Percentiles rank a stretch among this genome's conserved stretches.
Evolutionary conservation across 1,140 invertebrate genomes (phyloP).

Genomic region (Drosophila kanapiae): DNA sequence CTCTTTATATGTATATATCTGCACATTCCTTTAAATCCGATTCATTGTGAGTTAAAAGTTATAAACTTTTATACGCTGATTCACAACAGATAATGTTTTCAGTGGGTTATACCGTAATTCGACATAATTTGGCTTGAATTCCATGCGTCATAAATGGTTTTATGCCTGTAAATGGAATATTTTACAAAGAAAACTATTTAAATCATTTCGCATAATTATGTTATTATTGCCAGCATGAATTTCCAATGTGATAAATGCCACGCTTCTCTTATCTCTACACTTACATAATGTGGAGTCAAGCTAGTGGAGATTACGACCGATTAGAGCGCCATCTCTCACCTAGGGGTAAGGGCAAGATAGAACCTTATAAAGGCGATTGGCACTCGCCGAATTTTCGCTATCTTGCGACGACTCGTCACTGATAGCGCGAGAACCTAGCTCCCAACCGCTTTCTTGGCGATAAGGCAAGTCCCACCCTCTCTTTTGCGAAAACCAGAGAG

Average conservation of each 20-base stretch:
- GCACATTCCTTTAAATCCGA: neutral
- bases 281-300: conserved; percentile 18
- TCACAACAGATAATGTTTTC: conserved; percentile 3
- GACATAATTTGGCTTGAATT: neutral
- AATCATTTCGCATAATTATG: conserved; percentile 4
- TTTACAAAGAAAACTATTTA: neutral
- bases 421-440: conserved; percentile 20
- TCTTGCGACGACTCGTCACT: conserved; percentile 34
- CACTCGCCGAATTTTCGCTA: conserved; percentile 42
- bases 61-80: conserved; percentile 4
- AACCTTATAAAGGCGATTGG: conserved; percentile 19
- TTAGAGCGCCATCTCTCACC: conserved; percentile 2
- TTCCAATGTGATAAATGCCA: neutral
- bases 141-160: conserved; percentile 22
- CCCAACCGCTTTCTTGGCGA: conserved; percentile 28
- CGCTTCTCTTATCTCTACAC: conserved; percentile 18
- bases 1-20: neutral
- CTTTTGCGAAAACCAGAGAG: neutral
- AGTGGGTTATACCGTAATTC: conserved; percentile 12
- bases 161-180: neutral
- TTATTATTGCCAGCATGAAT: neutral
- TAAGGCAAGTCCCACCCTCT: conserved; percentile 27
- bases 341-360: conserved; percentile 11
- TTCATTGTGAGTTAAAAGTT: conserved; percentile 8
- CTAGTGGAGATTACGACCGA: conserved; percentile 24